A percentile compares a stretch with the other conserved stretches of the same genome.
Evolutionary conservation across 37 sponge, comb jelly and placozoan genomes (phyloP).

Genomic region (Halichondria panicea): DNA sequence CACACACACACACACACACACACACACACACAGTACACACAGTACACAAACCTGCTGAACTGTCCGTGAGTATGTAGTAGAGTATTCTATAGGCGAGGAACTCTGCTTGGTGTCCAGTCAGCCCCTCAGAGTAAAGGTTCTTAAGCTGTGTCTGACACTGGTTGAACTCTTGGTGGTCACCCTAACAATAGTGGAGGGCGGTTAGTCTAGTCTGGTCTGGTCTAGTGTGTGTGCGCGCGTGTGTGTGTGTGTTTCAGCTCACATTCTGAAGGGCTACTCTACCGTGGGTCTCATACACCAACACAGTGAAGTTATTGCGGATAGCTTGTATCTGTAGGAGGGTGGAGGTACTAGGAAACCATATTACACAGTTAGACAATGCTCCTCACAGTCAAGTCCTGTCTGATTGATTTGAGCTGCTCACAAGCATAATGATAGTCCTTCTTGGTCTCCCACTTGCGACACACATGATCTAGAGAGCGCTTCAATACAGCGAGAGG

Average conservation of each 20-base stretch:
- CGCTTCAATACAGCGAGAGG: constrained; percentile 71
- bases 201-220: too few species aligned
- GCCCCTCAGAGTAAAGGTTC: constrained; percentile 75
- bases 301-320: constrained; percentile 89
- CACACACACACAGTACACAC: not conserved
- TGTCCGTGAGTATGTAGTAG: constrained; percentile 86
- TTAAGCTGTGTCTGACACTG: constrained; percentile 96
- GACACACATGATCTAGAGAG: constrained; percentile 69
- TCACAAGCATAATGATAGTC: constrained; percentile 91
- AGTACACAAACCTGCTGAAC: constrained; percentile 56
- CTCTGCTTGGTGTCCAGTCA: constrained; percentile 65
- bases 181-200: constrained; percentile 28
- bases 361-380: not conserved
- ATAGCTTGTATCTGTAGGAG: constrained; percentile 79
- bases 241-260: constrained; percentile 11
- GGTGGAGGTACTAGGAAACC: not conserved
- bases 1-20: not conserved
- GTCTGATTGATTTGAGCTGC: constrained; percentile 97
- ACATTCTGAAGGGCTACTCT: constrained; percentile 92
- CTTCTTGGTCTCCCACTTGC: constrained; percentile 59
- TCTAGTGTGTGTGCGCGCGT: not conserved
- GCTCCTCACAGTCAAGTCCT: constrained; percentile 87
- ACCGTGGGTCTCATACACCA: constrained; percentile 97
- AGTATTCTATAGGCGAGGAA: constrained; percentile 93
- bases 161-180: constrained; percentile 94